Conservation (phyloP, 2,888 invertebrate genomes). For the Tenthredo notha region DNA sequence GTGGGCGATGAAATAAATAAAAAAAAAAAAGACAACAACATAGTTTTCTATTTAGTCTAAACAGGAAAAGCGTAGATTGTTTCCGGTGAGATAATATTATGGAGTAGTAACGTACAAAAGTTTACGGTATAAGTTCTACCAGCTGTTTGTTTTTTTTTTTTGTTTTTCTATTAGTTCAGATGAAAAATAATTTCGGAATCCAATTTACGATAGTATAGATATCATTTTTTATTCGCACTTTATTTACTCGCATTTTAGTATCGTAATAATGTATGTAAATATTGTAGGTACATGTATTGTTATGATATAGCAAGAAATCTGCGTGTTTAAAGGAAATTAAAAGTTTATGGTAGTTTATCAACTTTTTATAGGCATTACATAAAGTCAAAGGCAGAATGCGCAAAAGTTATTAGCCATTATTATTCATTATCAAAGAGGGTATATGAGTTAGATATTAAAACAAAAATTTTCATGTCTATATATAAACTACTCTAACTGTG, state of each 20-base stretch:
- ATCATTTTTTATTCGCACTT: not conserved
- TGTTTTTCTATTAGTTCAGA: not conserved
- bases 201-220: not conserved
- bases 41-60: slow-evolving; percentile 2
- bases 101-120: not conserved
- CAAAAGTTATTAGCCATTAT: not conserved
- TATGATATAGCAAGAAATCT: not conserved
- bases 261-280: not conserved
- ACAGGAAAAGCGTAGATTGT: slow-evolving; percentile 33
- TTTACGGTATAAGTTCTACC: not conserved
- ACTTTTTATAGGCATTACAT: not conserved
- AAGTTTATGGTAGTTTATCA: not conserved
- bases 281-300: not conserved
- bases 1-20: not conserved
- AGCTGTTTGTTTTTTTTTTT: not conserved
- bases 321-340: not conserved
- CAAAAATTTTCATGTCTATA: not conserved
- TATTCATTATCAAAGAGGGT: not conserved
- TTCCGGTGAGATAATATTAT: slow-evolving; percentile 25
- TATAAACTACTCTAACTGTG: not conserved
- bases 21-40: not conserved
- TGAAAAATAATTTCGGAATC: not conserved
- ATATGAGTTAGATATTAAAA: too few relatives aligned
- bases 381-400: not conserved
- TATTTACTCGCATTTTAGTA: not conserved